These are phyloP conservation scores for Tanytarsus gracilentus DNA, from an alignment of 2,888 invertebrate genomes.

Conservation along the genomic window DNA sequence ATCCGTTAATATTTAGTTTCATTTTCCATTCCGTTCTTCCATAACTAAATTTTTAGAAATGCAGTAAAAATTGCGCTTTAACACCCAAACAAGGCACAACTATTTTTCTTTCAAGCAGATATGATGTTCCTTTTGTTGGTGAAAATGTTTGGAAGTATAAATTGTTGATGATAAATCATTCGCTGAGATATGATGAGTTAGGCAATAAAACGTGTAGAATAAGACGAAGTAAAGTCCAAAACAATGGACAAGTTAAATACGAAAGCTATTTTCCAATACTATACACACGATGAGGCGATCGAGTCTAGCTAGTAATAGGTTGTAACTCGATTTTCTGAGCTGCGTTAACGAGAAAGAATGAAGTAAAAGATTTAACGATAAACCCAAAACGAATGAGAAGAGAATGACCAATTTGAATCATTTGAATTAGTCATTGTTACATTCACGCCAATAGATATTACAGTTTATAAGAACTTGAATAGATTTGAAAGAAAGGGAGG, in stretches of 20 bases:
- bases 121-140: no score
- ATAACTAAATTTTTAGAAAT: no score
- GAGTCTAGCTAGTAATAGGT: no score
- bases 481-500: not conserved
- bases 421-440: conserved; percentile 28
- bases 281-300: not conserved
- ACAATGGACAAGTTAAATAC: not conserved
- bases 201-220: not conserved
- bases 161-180: no score
- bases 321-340: no score
- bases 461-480: not conserved
- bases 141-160: no score
- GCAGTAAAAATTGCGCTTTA: no score
- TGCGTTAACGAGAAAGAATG: no score
- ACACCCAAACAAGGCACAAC: no score
- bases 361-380: not conserved
- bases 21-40: no score
- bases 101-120: no score
- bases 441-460: not conserved
- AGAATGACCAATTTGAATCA: conserved; percentile 27
- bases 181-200: not conserved
- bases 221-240: not conserved
- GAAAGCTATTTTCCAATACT: not conserved
- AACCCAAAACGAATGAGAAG: not conserved
- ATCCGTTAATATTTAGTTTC: no score